Conservation (phyloP, 2,113 vertebrate species). For the Odontophorus gujanensis region DNA sequence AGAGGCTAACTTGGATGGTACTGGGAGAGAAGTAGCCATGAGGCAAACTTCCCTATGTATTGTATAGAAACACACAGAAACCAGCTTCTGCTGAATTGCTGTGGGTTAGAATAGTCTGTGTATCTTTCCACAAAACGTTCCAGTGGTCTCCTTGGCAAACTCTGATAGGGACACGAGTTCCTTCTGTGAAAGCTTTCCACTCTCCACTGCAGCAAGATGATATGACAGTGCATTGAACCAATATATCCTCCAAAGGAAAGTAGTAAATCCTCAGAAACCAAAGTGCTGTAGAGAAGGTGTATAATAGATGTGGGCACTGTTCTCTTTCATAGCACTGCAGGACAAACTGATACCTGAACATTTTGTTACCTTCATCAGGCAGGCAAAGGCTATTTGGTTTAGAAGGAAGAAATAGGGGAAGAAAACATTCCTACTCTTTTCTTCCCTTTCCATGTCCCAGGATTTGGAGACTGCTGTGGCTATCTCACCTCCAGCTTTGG, state of each 20-base stretch:
- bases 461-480: not conserved
- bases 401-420: not conserved
- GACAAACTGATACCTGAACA: not conserved
- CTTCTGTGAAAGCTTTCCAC: not conserved
- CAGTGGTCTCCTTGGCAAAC: not conserved
- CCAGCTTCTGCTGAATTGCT: not conserved
- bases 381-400: not conserved
- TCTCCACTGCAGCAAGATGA: not conserved
- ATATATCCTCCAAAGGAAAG: not conserved
- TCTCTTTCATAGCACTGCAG: rapidly evolving
- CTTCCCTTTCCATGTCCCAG: not conserved
- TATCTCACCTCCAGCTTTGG: not conserved
- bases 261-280: not conserved
- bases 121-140: not conserved
- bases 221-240: not conserved
- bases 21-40: not conserved
- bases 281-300: not conserved
- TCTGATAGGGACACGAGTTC: not conserved
- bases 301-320: not conserved
- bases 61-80: not conserved
- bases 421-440: not conserved
- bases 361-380: not conserved
- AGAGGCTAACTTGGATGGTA: not conserved
- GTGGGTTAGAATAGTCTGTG: not conserved
- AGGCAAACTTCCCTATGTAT: not conserved